Base-by-base conservation (phyloP, 2,797 vertebrate genomes). In the Gallinago stenura region DNA sequence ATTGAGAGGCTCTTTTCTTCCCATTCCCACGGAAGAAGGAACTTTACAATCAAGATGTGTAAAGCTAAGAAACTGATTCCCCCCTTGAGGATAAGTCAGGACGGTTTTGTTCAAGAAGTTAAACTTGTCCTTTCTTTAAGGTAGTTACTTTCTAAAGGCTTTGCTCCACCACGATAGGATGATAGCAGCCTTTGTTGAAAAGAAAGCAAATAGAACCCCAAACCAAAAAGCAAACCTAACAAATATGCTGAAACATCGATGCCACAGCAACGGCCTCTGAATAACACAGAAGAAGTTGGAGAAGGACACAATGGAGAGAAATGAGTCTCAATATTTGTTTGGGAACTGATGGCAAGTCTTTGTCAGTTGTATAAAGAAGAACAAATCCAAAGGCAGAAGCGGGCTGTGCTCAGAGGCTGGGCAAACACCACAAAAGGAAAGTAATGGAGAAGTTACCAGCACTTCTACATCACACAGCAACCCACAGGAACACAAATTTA, bases 31-130 rank as follows among this genome's bases (percentile, higher is more conserved):
- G n/a, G 48, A 75, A 53, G 31, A 56, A 37, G 1, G 15, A 15
- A 70, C 87, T 51, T 83, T 73, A 48, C 26, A 70, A 68, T 54
- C 37, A 53, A 60, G 62, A 78, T 26, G 24, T 1, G 2, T 19
- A 60, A 70, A 57, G 22, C 51, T 54, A 50, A 90, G 31, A 68
- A 82, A 82, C 15, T 3, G 48, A 75, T 61, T 30, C 15, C 8
- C 78, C 28, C 37, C 61, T 48, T 41, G 25, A 88, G 17, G 28
- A 10, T 22, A 64, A 75, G 31, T 41, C 89, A 68, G 56, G 21
- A 92, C 5, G 28, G 21, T 22, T 93, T 87, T 79, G 50, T 64
- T 75, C 35, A 87, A 57, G 41, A 68, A 86, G n/a, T 78, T 75
- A 54, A 86, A 84, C 33, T 69, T 71, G 2, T 21, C 62, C 71